Base-by-base conservation (phyloP, 2,888 invertebrate genomes). In the Leptopilina syphax region DNA sequence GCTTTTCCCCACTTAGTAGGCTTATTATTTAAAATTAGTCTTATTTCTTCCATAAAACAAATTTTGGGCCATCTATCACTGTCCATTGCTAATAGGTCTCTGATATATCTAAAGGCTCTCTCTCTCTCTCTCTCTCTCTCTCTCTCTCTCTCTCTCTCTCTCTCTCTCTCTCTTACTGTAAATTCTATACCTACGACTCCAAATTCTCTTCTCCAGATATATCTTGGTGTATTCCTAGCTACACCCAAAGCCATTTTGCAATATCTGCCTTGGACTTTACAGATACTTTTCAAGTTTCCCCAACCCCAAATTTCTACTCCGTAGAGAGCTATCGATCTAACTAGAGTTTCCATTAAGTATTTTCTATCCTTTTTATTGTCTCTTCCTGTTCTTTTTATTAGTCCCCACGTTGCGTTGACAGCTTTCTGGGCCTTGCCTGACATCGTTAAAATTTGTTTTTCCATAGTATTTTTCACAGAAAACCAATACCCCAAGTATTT, bases 41-140 rank as follows among this genome's bases (percentile, higher is more conserved):
- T 76, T 27, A 79, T 18, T 44, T 79, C 77, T 34, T 79, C 76
- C 54, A 50, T 76, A 2, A 66, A 9, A 10, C 76, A 79, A 8
- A 77, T 79, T 60, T 66, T 77, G 0, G 79, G 76, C 79, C 77
- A 79, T 60, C 67, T 79, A 4, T 76, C 18, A 1, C 65, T 63
- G 3, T 77, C 68, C 24, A 63, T 63, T 18, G 8, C 24, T n/a
- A 63, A 6, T 9, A 63, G 24, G n/a, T 63, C 63, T 7, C 63
- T 63, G 8, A 63, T 63, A 24, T 63, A 63, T 3, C 63, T 63
- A 5, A 27, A 47, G 1, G 50, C 50, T 18, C 50, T 65, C 13
- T 27, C 50, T 65, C 12, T n/a, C n/a, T n/a, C n/a, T n/a, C n/a
- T n/a, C n/a, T n/a, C n/a, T n/a, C n/a, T n/a, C n/a, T n/a, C n/a